Evolutionary conservation across 1,140 invertebrate species (phyloP), one percentile per base, ranked within the genome.

Genomic region (Antheraea mylitta): DNA sequence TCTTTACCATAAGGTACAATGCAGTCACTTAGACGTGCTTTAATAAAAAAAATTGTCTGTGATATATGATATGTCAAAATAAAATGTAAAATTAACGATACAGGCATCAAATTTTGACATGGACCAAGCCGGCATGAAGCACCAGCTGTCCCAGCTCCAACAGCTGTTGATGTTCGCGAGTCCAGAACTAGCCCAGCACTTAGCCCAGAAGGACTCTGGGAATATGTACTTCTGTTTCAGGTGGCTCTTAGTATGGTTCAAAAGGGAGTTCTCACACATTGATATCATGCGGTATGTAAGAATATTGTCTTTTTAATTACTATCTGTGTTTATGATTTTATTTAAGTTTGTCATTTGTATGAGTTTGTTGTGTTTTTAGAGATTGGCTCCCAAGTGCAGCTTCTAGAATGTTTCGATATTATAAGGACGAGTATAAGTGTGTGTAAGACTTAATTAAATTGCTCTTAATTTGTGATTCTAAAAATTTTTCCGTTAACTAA

Each of bases 161-260:
- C 95, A 95, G 60, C 90, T 99, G 45, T 85, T 99, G 8, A 94
- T 94, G 76, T 95, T 98, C 75, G 94, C 96, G 22, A 97, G 98
- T 85, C 97, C 98, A 0, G 94, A 96, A 66, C 93, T 99, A 37
- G 96, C 96, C 59, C 94, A 95, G 65, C 99, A 99, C 92, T 94
- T 98, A 81, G 96, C 97, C 72, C 95, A 94, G 30, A 97, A 99
- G 80, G 98, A 99, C 72, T 99, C 98, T 3, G 97, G 96, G 5
- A 99, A 99, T 87, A 98, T 99, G 96, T 99, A 98, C 86, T 99
- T 99, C 91, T 99, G 98, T 90, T 99, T 99, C 92, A 96, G 99
- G 18, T 97, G 97, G 97, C 92, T 97, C 3, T 92, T 98, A 6
- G 96, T 98, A 9, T 94, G 96, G 90, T 97, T 97, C 78, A 98